A percentile compares a stretch with the other conserved stretches of the same genome.
Conservation (phyloP, 92 coral and sea anemone genomes). For the Ricordea florida region DNA sequence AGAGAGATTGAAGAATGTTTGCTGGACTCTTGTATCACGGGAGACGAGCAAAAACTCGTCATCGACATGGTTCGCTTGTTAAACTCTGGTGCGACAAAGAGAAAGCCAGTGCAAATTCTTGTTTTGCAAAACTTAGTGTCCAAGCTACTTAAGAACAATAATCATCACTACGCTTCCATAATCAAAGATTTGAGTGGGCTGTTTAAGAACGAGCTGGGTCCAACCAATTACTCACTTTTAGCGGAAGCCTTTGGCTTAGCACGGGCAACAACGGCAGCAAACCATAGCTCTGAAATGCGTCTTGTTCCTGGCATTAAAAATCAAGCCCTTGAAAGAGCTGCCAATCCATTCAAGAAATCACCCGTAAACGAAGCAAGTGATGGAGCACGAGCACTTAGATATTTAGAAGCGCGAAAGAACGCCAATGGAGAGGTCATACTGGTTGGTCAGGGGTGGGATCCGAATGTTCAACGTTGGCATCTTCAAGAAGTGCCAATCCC, state of each 20-base stretch:
- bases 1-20: constrained; percentile 8
- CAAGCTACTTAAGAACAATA: constrained; percentile 19
- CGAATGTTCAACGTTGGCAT: constrained; percentile 25
- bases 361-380: constrained; percentile 48
- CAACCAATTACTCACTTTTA: constrained; percentile 45
- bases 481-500: constrained; percentile 5
- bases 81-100: neutral
- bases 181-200: constrained; percentile 60
- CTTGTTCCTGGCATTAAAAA: constrained; percentile 38
- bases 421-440: constrained; percentile 18
- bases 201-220: constrained; percentile 58
- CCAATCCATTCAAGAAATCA: constrained; percentile 3
- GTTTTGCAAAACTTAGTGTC: constrained; percentile 49
- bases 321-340: neutral
- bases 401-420: constrained; percentile 7
- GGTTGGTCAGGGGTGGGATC: constrained; percentile 50
- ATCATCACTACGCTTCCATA: constrained; percentile 30
- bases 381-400: constrained; percentile 53
- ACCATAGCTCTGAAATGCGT: constrained; percentile 2
- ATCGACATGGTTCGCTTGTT: constrained; percentile 22
- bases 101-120: constrained; percentile 38
- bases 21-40: constrained; percentile 6
- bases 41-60: constrained; percentile 27
- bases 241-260: constrained; percentile 36
- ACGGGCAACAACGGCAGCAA: constrained; percentile 27